Evolutionary conservation across 2,797 vertebrate species (phyloP), one percentile per base, ranked within the genome.

Genomic region (Ispidina lecontei): DNA sequence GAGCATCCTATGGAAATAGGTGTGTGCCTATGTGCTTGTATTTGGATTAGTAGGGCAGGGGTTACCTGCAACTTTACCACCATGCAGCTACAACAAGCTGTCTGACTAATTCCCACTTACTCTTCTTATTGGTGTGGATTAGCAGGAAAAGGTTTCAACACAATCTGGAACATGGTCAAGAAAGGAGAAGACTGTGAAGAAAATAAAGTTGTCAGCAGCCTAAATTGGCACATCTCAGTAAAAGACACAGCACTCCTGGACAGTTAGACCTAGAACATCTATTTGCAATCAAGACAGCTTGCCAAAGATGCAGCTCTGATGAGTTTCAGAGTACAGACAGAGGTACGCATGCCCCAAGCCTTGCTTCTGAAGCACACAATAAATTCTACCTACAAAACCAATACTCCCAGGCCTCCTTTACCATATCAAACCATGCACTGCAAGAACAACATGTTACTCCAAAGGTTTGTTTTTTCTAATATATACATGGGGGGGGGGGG

Each of bases 1-100:
- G 4, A 26, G 10, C 6, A 12, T 35, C n/a, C 56, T 56, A 9
- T 10, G 25, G 54, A 71, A 76, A 73, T 4, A 22, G 37, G 6
- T 39, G 37, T 6, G 14, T 12, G 17, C 5, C 1, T 1, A 9
- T 2, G 2, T 23, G 9, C 26, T 8, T 41, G 14, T 33, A 8
- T 7, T 1, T 3, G 44, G 31, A 35, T 16, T 41, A 35, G 39
- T 1, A 77, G 29, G 12, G 33, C 17, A 62, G 17, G 11, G 4
- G 4, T 18, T 22, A 44, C 11, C 10, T 46, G n/a, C 14, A 81
- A 7, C 20, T 37, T 44, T 46, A 63, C 7, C 35, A 55, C 49
- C 18, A 7, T 9, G 12, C 44, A 70, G 11, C 39, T 58, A 5
- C 10, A 52, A 49, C 12, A 41, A 58, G 43, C 22, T 35, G 44